These are phyloP conservation scores for Dione vanillae DNA, from an alignment of 2,888 invertebrate species.

Conservation along the genomic window DNA sequence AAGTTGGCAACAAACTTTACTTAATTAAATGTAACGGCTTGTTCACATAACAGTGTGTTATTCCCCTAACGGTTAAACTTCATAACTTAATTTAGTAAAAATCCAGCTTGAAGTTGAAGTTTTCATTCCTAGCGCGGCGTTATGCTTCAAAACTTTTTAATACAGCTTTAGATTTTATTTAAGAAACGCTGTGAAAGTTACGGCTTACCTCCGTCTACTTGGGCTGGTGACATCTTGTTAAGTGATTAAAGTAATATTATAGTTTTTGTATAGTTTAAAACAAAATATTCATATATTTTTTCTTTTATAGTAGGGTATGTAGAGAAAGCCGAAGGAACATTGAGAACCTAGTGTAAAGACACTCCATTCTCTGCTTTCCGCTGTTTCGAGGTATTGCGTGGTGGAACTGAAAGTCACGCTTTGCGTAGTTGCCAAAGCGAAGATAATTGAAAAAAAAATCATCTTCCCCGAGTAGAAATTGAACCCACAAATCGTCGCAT, in stretches of 20 bases:
- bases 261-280: no score
- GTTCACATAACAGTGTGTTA: slow-evolving; percentile 23
- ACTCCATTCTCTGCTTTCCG: no score
- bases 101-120: slow-evolving; percentile 3
- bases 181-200: slow-evolving; percentile 33
- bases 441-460: no score
- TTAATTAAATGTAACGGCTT: slow-evolving; percentile 22
- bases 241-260: background rate
- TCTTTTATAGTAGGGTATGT: no score
- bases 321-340: no score
- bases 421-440: no score
- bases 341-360: no score
- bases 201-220: background rate
- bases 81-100: slow-evolving; percentile 16
- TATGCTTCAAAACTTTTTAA: slow-evolving; percentile 45
- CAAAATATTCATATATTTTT: no score
- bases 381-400: no score
- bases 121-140: slow-evolving; percentile 13
- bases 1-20: background rate
- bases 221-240: slow-evolving; percentile 10
- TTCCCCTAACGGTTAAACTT: slow-evolving; percentile 19
- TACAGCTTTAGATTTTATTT: slow-evolving; percentile 41
- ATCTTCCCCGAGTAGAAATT: no score
- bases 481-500: no score
- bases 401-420: no score